phyloP scores from a whole-genome alignment of 2,797 vertebrate genomes.

The Karalla daura region DNA sequence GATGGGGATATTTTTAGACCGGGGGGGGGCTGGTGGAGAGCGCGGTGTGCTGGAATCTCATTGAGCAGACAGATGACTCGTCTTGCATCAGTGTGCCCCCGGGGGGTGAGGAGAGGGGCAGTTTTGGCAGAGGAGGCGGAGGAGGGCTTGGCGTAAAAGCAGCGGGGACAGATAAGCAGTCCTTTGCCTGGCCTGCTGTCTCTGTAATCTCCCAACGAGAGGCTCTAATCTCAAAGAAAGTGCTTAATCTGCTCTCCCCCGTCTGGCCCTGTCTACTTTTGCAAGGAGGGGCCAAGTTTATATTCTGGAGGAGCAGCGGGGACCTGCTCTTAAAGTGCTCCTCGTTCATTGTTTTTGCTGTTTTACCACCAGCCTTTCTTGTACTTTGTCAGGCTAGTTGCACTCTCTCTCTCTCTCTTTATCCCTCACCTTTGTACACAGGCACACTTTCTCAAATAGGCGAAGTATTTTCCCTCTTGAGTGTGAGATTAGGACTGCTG shows the following conservation, averaged over 20 bases:
- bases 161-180: conserved; percentile 71
- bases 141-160: conserved; percentile 55
- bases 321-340: conserved; percentile 43
- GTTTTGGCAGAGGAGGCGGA: conserved; percentile 50
- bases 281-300: conserved; percentile 50
- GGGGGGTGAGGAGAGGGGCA: conserved; percentile 48
- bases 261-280: conserved; percentile 54
- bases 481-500: conserved; percentile 44
- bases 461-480: conserved; percentile 39
- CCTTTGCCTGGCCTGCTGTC: conserved; percentile 60
- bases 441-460: conserved; percentile 44
- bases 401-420: background rate
- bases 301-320: conserved; percentile 21
- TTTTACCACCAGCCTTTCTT: background rate
- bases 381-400: no score
- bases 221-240: conserved; percentile 75
- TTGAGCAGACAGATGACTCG: conserved; percentile 61
- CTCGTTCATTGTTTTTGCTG: conserved; percentile 21
- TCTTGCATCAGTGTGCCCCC: conserved; percentile 57
- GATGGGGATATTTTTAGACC: conserved; percentile 61
- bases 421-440: conserved; percentile 37
- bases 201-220: conserved; percentile 69
- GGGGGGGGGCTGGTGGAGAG: conserved; percentile 52
- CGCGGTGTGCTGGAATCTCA: conserved; percentile 61
- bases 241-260: conserved; percentile 69